Conservation (phyloP, 2,888 invertebrate genomes). For the Volucella inflata region DNA sequence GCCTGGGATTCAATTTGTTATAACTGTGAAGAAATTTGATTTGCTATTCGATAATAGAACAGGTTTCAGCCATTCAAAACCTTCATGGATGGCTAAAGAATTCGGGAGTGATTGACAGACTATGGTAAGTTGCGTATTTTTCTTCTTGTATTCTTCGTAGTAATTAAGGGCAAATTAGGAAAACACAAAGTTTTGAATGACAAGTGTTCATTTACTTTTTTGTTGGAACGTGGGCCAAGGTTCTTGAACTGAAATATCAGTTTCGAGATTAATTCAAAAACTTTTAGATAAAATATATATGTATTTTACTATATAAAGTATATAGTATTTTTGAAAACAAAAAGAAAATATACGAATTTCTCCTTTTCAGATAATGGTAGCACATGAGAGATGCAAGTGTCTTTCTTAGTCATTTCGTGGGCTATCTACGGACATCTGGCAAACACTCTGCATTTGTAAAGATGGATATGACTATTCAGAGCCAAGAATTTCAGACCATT, state of each 20-base stretch:
- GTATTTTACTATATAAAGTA: too few species aligned
- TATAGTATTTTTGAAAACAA: background rate
- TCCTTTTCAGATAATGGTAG: too few species aligned
- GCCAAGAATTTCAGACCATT: too few species aligned
- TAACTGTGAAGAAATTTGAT: constrained; percentile 34
- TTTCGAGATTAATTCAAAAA: background rate
- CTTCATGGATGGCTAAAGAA: constrained; percentile 10
- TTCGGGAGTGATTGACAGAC: constrained; percentile 11
- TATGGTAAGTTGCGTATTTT: background rate
- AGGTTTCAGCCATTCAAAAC: constrained; percentile 28
- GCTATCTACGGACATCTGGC: too few species aligned
- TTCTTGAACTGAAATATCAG: background rate
- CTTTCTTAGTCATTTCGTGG: too few species aligned
- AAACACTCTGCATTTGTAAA: too few species aligned
- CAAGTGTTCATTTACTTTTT: background rate
- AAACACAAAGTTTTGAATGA: constrained; percentile 1
- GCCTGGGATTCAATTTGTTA: constrained; percentile 3
- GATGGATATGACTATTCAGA: too few species aligned
- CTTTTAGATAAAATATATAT: background rate
- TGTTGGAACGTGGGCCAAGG: too few species aligned
- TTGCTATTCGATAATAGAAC: constrained; percentile 24
- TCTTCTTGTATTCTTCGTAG: background rate
- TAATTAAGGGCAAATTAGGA: constrained; percentile 21
- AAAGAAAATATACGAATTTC: constrained; percentile 1
- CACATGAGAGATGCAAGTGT: too few species aligned